Conservation (phyloP, 2,888 invertebrate genomes). For the Dolomedes plantarius region DNA sequence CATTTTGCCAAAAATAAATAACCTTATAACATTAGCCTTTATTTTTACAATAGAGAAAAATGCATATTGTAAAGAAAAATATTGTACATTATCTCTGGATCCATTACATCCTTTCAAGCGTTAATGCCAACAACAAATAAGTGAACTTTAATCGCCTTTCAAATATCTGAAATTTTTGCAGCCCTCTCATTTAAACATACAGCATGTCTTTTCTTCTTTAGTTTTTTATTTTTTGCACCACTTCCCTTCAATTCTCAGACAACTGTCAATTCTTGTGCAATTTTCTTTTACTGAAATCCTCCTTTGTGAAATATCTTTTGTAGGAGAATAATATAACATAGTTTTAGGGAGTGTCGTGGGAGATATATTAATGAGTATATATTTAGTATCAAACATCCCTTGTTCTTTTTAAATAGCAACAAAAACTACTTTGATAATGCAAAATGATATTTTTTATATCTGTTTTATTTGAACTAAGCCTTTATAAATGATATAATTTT, state of each 20-base stretch:
- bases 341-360: too few species aligned
- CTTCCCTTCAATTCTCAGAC: not conserved
- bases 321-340: too few species aligned
- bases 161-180: not conserved
- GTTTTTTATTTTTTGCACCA: not conserved
- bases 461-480: too few species aligned
- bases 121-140: not conserved
- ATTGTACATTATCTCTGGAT: not conserved
- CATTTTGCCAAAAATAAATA: slow-evolving; percentile 44
- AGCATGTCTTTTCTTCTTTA: too few species aligned
- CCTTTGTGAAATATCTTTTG: not conserved
- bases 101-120: not conserved
- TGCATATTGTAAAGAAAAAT: not conserved
- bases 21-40: not conserved
- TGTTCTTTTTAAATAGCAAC: too few species aligned
- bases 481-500: too few species aligned
- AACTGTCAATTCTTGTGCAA: not conserved
- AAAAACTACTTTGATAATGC: too few species aligned
- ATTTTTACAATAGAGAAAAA: not conserved
- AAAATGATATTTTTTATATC: too few species aligned
- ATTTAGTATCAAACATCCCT: too few species aligned
- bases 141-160: not conserved
- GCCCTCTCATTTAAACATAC: not conserved
- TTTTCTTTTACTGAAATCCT: not conserved
- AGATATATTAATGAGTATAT: too few species aligned